phyloP scores from a whole-genome alignment of 2,797 vertebrate genomes.

The Prionace glauca region DNA sequence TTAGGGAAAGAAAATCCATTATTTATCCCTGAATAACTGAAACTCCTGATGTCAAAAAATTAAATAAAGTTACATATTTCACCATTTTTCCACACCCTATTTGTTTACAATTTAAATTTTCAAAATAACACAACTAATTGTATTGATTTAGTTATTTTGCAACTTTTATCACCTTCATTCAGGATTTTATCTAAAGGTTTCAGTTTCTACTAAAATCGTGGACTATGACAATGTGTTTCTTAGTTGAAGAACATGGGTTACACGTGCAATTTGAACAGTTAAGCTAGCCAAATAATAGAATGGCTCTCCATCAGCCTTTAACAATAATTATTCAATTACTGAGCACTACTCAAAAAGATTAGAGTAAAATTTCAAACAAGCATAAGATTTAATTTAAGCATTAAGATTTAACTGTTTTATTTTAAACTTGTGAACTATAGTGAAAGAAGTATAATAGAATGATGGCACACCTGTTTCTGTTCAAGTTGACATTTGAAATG shows the following conservation, averaged over 20 bases:
- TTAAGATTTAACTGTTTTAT: too few relatives aligned
- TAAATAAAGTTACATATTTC: not conserved
- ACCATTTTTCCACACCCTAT: not conserved
- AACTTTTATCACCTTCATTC: not conserved
- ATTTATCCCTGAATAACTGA: not conserved
- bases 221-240: not conserved
- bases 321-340: not conserved
- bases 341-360: not conserved
- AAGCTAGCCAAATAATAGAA: not conserved
- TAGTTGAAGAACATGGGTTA: not conserved
- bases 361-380: not conserved
- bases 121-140: not conserved
- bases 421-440: not conserved
- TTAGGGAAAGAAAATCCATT: not conserved
- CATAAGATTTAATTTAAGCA: not conserved
- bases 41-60: not conserved
- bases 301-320: not conserved
- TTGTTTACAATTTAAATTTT: not conserved
- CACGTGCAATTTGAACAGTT: not conserved
- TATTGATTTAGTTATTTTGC: not conserved
- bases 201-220: not conserved
- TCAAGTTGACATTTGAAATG: not conserved
- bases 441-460: not conserved
- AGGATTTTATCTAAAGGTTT: not conserved
- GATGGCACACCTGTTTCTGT: not conserved